Evolutionary conservation across 2,888 invertebrate genomes (phyloP), one percentile per base, ranked within the genome.

Genomic region (Molorchus minor): DNA sequence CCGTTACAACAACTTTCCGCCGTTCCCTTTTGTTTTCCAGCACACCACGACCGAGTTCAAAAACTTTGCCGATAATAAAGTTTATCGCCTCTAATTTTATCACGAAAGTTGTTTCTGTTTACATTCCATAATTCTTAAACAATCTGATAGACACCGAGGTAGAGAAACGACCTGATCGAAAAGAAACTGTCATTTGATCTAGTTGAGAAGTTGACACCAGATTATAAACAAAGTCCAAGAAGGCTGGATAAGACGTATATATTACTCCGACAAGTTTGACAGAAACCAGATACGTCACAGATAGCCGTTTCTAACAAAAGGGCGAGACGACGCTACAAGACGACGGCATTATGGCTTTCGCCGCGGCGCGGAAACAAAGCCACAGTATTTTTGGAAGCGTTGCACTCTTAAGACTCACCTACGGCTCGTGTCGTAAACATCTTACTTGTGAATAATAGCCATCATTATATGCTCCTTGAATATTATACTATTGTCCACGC

Each of bases 61-160:
- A 49, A 49, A 49, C 49, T 38, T 49, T 16, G 21, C 49, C 38
- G 47, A 47, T 47, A 19, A 47, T 47, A 36, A 36, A 40, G 36
- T 40, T 49, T 49, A 49, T 49, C 49, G 15, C 49, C n/a, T 38
- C 36, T 47, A n/a, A 36, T 35, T 36, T 47, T 47, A 36, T 36
- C 36, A 35, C 30, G 29, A 19, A 30, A 44, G 38, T 43, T 52
- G 44, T 35, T 44, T 45, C 51, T 52, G 57, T 44, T 57, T 57
- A 52, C 57, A 30, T 57, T 57, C 52, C 52, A 57, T 57, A 51
- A 51, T 51, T 51, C 57, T 33, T 57, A 43, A 44, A 44, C 17
- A 43, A 57, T 57, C 36, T 44, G 51, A 49, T 57, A 33, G 20
- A 35, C 46, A 19, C n/a, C 19, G 13, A n/a, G 13, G 35, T 25